phyloP scores from a whole-genome alignment of 1,140 invertebrate genomes.

The Holotrichia oblita region DNA sequence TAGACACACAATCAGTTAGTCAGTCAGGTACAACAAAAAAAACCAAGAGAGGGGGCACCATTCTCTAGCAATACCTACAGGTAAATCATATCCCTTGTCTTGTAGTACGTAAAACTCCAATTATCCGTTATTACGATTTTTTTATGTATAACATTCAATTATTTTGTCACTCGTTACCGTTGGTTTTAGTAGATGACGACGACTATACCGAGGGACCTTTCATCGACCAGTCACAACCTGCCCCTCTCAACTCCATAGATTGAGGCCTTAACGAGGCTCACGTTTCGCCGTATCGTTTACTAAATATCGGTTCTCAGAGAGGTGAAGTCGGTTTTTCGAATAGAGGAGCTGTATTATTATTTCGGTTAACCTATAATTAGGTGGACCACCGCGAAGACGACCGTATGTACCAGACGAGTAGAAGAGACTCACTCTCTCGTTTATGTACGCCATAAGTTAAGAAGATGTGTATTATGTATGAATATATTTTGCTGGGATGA shows the following conservation, averaged over 20 bases:
- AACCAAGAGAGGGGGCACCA: too few species aligned
- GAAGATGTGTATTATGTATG: too few species aligned
- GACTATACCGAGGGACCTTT: not conserved
- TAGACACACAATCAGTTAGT: too few species aligned
- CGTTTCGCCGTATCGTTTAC: conserved; percentile 12
- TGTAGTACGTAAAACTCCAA: not conserved
- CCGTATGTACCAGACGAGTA: not conserved
- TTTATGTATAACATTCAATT: not conserved
- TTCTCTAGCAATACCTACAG: too few species aligned
- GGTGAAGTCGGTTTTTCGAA: not conserved
- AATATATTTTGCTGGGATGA: too few species aligned
- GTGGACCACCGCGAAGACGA: not conserved
- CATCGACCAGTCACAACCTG: not conserved
- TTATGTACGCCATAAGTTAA: too few species aligned
- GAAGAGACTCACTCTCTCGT: too few species aligned
- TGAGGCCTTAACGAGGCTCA: not conserved
- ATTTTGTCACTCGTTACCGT: conserved; percentile 8
- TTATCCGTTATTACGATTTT: conserved; percentile 8
- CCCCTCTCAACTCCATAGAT: not conserved
- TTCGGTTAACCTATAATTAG: conserved; percentile 20
- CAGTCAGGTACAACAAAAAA: too few species aligned
- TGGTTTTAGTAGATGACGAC: not conserved
- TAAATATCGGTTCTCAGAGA: conserved; percentile 16
- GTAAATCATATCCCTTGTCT: too few species aligned
- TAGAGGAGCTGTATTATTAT: conserved; percentile 17